Evolutionary conservation across 2,797 vertebrate genomes (phyloP), one percentile per base, ranked within the genome.

Genomic region (Tachyglossus aculeatus): DNA sequence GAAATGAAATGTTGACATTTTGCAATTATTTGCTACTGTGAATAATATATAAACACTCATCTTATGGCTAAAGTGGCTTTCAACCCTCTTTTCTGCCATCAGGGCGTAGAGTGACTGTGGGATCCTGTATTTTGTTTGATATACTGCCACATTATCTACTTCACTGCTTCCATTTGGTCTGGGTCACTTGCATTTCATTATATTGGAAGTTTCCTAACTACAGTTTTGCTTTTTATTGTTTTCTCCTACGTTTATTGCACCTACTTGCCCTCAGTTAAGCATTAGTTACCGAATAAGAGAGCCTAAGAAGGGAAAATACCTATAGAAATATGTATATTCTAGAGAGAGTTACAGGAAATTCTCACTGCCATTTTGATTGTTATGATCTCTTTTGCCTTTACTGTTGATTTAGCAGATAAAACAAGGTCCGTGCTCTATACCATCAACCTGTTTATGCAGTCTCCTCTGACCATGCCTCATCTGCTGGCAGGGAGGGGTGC

Each of bases 21-120:
- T 93, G 82, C 80, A 88, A 92, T 95, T 95, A 93, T 94, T 95
- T 94, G 90, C 75, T 78, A 90, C 85, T 82, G 89, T 95, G 93
- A 95, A 96, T 96, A 95, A 96, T 95, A 93, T 89, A 96, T 97
- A 93, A 94, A 93, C 89, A 91, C 86, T 81, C 87, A 92, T 84
- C 83, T 92, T 88, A 86, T 31, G 43, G 69, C 84, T 78, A 84
- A 86, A 95, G 92, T 92, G 90, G 91, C 89, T 96, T 94, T 95
- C 93, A 93, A 88, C 81, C 86, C 76, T 81, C 91, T 90, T 92
- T 92, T 86, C 86, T 89, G 89, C 90, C 86, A 88, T 87, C 89
- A 91, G 89, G 87, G 69, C 81, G 80, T 76, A 71, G 59, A 72
- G 80, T 86, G 81, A 85, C 73, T 86, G 62, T 27, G 80, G 56